These are phyloP conservation scores for Plemyria rubiginata DNA, from an alignment of 2,888 invertebrate genomes.

Conservation along the genomic window DNA sequence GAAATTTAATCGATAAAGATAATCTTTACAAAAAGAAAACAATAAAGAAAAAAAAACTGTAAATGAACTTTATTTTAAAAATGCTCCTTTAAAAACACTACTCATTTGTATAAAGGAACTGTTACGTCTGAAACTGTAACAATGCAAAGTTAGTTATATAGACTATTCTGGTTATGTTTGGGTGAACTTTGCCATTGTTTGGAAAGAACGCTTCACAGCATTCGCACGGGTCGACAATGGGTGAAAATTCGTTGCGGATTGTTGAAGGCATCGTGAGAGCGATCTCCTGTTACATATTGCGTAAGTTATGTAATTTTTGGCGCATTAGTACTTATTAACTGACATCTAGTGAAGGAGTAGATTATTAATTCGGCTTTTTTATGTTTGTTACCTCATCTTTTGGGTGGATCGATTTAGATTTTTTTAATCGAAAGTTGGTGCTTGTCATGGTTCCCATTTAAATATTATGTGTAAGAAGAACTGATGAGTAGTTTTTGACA, in stretches of 20 bases:
- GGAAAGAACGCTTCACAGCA: slow-evolving; percentile 68
- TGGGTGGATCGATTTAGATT: no score
- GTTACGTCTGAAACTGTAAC: slow-evolving; percentile 69
- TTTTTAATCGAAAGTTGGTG: no score
- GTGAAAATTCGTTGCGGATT: slow-evolving; percentile 80
- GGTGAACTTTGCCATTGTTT: slow-evolving; percentile 84
- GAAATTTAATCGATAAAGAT: not conserved
- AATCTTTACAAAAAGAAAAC: not conserved
- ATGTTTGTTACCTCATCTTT: no score
- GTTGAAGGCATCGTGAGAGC: slow-evolving; percentile 71
- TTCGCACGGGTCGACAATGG: slow-evolving; percentile 80
- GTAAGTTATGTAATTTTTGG: slow-evolving; percentile 56
- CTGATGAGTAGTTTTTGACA: no score
- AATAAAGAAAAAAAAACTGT: not conserved
- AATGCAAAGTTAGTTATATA: slow-evolving; percentile 73
- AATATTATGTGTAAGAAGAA: no score
- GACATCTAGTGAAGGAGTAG: no score
- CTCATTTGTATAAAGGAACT: slow-evolving; percentile 61
- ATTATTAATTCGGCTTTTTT: no score
- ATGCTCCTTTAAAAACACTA: slow-evolving; percentile 41
- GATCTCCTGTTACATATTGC: slow-evolving; percentile 67
- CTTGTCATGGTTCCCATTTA: no score
- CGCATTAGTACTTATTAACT: no score
- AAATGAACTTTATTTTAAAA: not conserved
- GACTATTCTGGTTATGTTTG: slow-evolving; percentile 81